These are phyloP conservation scores for Dasypus novemcinctus DNA, from an alignment of 2,113 vertebrate genomes.

Conservation along the genomic window DNA sequence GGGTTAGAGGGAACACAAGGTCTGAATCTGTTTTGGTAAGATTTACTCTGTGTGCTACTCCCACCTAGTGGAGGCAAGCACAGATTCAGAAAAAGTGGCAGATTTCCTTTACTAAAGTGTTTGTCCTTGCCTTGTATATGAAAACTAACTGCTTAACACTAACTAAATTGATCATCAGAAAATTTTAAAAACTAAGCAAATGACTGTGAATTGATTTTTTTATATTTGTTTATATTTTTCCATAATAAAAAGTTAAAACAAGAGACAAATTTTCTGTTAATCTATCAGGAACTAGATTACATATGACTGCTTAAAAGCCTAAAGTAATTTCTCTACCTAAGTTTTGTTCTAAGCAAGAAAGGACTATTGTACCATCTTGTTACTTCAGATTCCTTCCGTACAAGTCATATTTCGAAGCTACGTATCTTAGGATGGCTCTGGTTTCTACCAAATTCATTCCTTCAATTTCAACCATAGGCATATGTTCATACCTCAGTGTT, in stretches of 20 bases:
- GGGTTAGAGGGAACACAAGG: neutral
- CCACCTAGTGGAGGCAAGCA: neutral
- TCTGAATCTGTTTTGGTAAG: neutral
- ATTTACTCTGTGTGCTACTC: neutral
- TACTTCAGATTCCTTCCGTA: constrained; percentile 88
- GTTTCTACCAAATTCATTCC: constrained; percentile 89
- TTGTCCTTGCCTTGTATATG: neutral
- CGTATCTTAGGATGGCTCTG: constrained; percentile 87
- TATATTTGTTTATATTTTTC: neutral
- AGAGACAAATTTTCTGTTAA: neutral
- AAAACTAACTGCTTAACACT: neutral
- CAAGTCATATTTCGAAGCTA: constrained; percentile 83
- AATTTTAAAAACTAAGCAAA: neutral
- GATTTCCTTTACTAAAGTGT: neutral
- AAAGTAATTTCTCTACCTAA: neutral
- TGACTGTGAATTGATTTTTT: neutral
- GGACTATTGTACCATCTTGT: constrained; percentile 81
- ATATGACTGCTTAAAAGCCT: neutral
- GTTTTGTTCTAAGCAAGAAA: neutral
- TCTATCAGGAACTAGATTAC: neutral
- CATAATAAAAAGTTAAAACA: neutral
- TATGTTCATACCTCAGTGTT: constrained; percentile 81
- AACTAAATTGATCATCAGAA: neutral
- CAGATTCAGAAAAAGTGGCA: neutral
- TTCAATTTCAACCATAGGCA: constrained; percentile 84